Evolutionary conservation across 2,888 invertebrate species (phyloP), one percentile per base, ranked within the genome.

Genomic region (Aporophyla lueneburgensis): DNA sequence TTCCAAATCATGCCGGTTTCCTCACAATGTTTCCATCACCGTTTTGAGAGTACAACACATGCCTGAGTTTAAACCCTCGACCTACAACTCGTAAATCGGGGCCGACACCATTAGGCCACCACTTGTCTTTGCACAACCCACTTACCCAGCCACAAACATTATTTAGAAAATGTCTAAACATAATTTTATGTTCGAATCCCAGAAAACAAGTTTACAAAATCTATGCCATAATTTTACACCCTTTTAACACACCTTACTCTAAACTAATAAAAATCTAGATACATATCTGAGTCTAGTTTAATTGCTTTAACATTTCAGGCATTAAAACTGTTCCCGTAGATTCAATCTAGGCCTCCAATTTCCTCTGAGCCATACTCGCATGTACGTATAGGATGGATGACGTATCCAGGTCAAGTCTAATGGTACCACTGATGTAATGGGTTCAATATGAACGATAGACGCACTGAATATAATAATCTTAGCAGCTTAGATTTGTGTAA

Each of bases 341-440:
- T 81, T 74, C 46, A 73, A 86, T 86, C 81, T 74, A 71, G 74
- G 66, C 51, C 51, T 84, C 56, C 72, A 86, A 86, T 86, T 87
- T 87, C 88, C 86, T 76, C 74, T 77, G 67, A 61, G 62, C 62
- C 27, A 59, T 69, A 46, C 65, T 65, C 21, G 33, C 72, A 24
- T 68, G 69, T 70, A 12, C 70, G 33, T 74, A 78, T 80, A 78
- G 61, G 74, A 74, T 53, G 61, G 54, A 21, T 81, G 86, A 86
- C 81, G 70, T 76, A 87, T 81, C 59, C 77, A 81, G 86, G 86
- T 86, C 88, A 83, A 40, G 24, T 24, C 53, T 68, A 58, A 67
- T 78, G 69, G 33, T 33, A 27, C 61, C 6, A 54, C 54, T 9
- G 43, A 66, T 61, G 63, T 66, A 70, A 68, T 74, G 58, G 24